Conservation (phyloP, 2,888 invertebrate genomes). For the Athalia rosae region DNA sequence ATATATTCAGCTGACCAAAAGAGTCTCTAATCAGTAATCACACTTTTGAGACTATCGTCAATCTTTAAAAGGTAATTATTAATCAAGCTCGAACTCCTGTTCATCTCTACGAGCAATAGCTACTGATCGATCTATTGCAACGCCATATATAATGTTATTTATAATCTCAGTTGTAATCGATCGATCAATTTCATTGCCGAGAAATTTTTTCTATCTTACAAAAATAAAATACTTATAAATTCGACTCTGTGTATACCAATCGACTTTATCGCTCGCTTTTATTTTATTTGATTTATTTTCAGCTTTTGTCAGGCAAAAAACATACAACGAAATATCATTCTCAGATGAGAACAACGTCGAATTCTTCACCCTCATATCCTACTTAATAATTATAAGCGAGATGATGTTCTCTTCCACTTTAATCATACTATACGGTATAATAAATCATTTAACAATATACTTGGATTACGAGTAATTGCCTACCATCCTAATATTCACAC, state of each 20-base stretch:
- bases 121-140: constrained; percentile 21
- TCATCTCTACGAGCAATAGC: neutral
- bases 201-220: constrained; percentile 40
- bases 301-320: constrained; percentile 5
- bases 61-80: constrained; percentile 27
- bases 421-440: constrained; percentile 36
- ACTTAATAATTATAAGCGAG: constrained; percentile 22
- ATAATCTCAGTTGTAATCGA: constrained; percentile 26
- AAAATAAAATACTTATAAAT: constrained; percentile 38
- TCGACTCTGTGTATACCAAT: too few relatives aligned
- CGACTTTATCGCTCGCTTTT: neutral
- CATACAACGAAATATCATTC: neutral
- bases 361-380: neutral
- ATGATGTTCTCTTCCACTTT: constrained; percentile 29
- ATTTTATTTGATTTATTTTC: neutral
- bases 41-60: constrained; percentile 13
- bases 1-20: constrained; percentile 27
- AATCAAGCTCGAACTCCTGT: constrained; percentile 24
- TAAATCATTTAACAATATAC: constrained; percentile 36
- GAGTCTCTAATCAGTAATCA: constrained; percentile 33
- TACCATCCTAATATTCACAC: constrained; percentile 46
- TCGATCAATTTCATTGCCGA: constrained; percentile 29
- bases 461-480: constrained; percentile 44
- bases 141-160: constrained; percentile 28
- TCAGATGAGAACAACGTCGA: too few relatives aligned